phyloP scores from a whole-genome alignment of 2,888 invertebrate species.

The Sphaerophoria rueppellii region DNA sequence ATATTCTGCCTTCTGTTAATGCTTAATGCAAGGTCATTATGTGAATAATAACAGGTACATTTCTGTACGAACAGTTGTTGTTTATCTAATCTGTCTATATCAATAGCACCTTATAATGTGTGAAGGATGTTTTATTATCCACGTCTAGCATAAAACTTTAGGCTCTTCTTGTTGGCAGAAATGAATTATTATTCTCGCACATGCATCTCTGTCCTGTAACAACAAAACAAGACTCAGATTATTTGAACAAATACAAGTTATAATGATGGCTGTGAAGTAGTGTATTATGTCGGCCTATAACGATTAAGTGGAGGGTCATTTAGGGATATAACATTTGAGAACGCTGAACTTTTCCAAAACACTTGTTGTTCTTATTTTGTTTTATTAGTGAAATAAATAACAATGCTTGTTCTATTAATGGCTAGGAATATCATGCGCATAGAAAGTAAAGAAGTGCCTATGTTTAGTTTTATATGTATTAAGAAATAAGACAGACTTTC shows the following conservation, averaged over 20 bases:
- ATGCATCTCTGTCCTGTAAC: conserved; percentile 15
- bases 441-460: no score
- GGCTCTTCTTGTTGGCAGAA: background rate
- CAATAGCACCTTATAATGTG: conserved; percentile 14
- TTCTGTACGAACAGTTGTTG: background rate
- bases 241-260: conserved; percentile 1
- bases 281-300: conserved; percentile 15
- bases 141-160: background rate
- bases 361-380: conserved; percentile 13
- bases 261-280: conserved; percentile 10
- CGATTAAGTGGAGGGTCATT: conserved; percentile 8
- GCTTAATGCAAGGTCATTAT: conserved; percentile 1
- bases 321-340: background rate
- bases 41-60: conserved; percentile 7
- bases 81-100: background rate
- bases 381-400: conserved; percentile 15
- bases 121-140: conserved; percentile 7
- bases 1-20: background rate
- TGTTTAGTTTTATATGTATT: no score
- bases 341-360: conserved; percentile 12
- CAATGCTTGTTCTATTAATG: background rate
- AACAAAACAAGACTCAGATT: conserved; percentile 1
- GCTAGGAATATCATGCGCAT: background rate
- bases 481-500: no score
- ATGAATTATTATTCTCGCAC: conserved; percentile 20